Conservation (phyloP, 2,888 invertebrate genomes). For the Sinotaia quadrata region DNA sequence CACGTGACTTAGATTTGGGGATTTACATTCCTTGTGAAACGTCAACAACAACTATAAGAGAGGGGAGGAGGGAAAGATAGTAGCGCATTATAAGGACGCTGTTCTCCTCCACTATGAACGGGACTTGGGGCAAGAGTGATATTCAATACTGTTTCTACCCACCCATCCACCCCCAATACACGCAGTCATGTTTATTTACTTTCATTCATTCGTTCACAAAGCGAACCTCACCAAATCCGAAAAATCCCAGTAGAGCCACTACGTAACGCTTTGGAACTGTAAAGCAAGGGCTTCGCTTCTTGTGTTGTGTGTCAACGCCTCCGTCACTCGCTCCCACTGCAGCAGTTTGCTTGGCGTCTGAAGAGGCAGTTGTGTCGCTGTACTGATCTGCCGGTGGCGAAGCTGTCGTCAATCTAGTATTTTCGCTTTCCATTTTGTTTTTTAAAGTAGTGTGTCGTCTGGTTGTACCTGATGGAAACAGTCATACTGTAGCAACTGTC, state of each 20-base stretch:
- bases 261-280: conserved; percentile 71
- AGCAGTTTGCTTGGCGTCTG: conserved; percentile 23
- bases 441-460: no score
- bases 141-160: no score
- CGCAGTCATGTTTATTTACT: neutral
- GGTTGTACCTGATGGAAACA: no score
- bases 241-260: conserved; percentile 72
- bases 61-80: no score
- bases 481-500: no score
- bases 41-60: no score
- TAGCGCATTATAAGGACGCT: no score
- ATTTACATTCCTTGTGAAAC: no score
- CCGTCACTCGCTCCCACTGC: conserved; percentile 42
- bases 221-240: conserved; percentile 69
- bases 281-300: conserved; percentile 22
- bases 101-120: no score
- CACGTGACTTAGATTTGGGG: no score
- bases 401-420: conserved; percentile 32
- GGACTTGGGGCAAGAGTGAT: no score
- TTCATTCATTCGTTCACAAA: no score
- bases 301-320: conserved; percentile 29
- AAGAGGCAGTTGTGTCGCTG: conserved; percentile 21
- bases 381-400: conserved; percentile 27
- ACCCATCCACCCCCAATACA: neutral
- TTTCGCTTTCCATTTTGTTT: conserved; percentile 35